Conservation (phyloP, 2,797 vertebrate species). For the Sebastes diploproa region DNA sequence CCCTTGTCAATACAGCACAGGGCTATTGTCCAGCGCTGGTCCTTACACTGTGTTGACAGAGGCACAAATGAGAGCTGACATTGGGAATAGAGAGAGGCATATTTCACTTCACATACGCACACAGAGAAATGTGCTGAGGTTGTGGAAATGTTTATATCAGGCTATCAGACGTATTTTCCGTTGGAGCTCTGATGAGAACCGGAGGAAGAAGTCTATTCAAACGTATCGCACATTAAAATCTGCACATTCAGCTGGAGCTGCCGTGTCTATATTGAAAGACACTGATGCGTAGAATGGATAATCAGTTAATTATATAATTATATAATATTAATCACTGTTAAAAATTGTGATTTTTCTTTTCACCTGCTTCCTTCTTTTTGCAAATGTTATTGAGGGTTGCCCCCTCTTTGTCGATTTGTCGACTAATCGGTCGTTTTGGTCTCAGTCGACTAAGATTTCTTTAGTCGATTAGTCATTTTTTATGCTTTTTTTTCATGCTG, state of each 20-base stretch:
- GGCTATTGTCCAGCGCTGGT: constrained; percentile 55
- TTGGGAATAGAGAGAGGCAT: constrained; percentile 51
- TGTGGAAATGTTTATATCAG: constrained; percentile 58
- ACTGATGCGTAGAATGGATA: not conserved
- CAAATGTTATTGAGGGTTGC: no score
- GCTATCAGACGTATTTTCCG: constrained; percentile 44
- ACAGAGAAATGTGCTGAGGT: constrained; percentile 73
- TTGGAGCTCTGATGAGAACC: constrained; percentile 10
- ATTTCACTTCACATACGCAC: constrained; percentile 51
- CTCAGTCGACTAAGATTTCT: no score
- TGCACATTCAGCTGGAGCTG: constrained; percentile 27
- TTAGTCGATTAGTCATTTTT: no score
- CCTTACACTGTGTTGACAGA: constrained; percentile 60
- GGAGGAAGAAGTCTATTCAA: constrained; percentile 21
- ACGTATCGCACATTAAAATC: constrained; percentile 47
- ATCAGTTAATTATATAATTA: not conserved
- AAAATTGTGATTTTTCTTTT: not conserved
- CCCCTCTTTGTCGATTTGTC: no score
- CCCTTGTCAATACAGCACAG: constrained; percentile 52
- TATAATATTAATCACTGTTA: not conserved
- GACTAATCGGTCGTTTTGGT: no score
- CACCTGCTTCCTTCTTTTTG: not conserved
- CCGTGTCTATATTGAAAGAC: not conserved
- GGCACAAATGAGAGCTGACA: constrained; percentile 72
- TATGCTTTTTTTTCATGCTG: no score